phyloP scores from a whole-genome alignment of 2,797 vertebrate species.

The Parambassis ranga region DNA sequence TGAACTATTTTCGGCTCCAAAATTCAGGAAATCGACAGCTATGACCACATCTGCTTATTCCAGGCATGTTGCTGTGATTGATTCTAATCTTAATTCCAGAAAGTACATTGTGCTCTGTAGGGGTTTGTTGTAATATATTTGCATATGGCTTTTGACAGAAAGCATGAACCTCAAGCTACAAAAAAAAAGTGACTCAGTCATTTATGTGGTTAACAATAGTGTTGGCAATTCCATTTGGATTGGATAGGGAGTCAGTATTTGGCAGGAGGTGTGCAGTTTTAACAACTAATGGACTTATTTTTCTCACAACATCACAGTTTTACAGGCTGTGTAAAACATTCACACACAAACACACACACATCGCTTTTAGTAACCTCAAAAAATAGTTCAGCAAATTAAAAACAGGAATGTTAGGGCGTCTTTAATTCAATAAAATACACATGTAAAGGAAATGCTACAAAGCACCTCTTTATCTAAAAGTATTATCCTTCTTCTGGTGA shows the following conservation, averaged over 20 bases:
- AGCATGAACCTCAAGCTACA: conserved; percentile 38
- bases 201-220: conserved; percentile 65
- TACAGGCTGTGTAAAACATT: conserved; percentile 68
- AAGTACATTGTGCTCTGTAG: background rate
- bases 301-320: conserved; percentile 67
- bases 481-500: conserved; percentile 46
- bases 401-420: conserved; percentile 52
- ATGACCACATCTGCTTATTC: conserved; percentile 15
- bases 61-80: conserved; percentile 21
- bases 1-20: background rate
- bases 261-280: conserved; percentile 68
- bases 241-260: conserved; percentile 67
- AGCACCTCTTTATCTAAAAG: conserved; percentile 57
- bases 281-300: conserved; percentile 68
- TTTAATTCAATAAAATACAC: conserved; percentile 66
- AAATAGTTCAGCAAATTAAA: conserved; percentile 68
- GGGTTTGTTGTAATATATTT: conserved; percentile 25
- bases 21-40: conserved; percentile 25
- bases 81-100: conserved; percentile 17
- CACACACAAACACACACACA: conserved; percentile 30
- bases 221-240: conserved; percentile 61
- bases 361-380: conserved; percentile 51
- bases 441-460: conserved; percentile 66
- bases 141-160: conserved; percentile 40
- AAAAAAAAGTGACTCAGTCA: conserved; percentile 58